Evolutionary conservation across 2,888 invertebrate genomes (phyloP), one percentile per base, ranked within the genome.

Genomic region (Protophormia terraenovae): DNA sequence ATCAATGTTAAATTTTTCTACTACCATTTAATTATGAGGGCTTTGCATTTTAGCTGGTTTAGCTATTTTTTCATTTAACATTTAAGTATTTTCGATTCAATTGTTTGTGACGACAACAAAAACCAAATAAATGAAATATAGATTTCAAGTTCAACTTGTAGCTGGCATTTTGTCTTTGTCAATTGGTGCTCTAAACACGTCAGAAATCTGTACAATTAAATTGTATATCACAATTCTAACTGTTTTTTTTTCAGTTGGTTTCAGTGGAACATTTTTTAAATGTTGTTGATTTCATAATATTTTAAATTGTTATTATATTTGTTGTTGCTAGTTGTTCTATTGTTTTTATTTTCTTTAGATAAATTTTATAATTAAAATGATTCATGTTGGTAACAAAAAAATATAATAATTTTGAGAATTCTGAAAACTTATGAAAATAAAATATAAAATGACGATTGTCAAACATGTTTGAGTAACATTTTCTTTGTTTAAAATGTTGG

Each of bases 381-480:
- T 45, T 77, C 67, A 77, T 55, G 5, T 22, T 47, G 19, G 47
- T 14, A 41, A 47, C 47, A 47, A 47, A 41, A 16, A 62, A 38
- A 35, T 35, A 58, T 6, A 58, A 55, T 60, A 60, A 29, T 7
- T 53, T 79, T 38, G 1, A 32, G 16, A 45, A 66, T 76, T 55
- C 41, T 55, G 19, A 53, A 73, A 71, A 72, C 41, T 3, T 58
- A 6, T 41, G 38, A 75, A 64, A 38, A 16, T 14, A 3, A 38
- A 60, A 41, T 53, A 75, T 67, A 67, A 73, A 50, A 62, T 60
- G 58, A 60, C 60, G 71, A 83, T 66, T 72, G 76, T 66, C 38
- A 76, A 69, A 35, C 50, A 41, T 41, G 64, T 72, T 72, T 27
- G 38, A n/a, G n/a, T 45, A 62, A 71, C 8, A 19, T 78, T 71